Conservation (phyloP, 1,140 invertebrate genomes). For the Homarus americanus region DNA sequence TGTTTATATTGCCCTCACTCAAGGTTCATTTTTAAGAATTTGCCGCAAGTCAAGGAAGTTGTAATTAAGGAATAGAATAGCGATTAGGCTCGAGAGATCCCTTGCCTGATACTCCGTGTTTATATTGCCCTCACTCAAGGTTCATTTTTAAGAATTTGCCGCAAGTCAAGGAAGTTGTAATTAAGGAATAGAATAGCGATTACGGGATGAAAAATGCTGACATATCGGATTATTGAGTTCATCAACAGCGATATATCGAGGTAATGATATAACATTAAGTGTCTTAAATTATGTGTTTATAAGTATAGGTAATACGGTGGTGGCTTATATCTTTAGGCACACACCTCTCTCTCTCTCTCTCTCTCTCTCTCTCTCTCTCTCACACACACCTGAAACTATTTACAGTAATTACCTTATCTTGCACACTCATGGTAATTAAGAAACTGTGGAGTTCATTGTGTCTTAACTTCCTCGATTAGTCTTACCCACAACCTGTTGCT, state of each 20-base stretch:
- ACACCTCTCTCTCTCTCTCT: not conserved
- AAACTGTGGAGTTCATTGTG: too few species aligned
- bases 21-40: constrained; percentile 15
- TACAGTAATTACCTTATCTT: too few species aligned
- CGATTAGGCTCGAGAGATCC: constrained; percentile 15
- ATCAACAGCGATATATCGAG: constrained; percentile 32
- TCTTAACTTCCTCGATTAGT: too few species aligned
- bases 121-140: not conserved
- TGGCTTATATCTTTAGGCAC: constrained; percentile 45
- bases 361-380: not conserved
- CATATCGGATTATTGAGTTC: constrained; percentile 58
- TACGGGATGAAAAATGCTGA: constrained; percentile 59
- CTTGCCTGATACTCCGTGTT: not conserved
- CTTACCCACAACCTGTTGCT: too few species aligned
- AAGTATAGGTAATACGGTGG: constrained; percentile 44
- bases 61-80: constrained; percentile 46
- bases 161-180: constrained; percentile 53
- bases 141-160: constrained; percentile 27
- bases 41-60: constrained; percentile 54
- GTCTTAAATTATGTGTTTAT: constrained; percentile 56
- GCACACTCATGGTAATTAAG: too few species aligned
- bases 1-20: not conserved
- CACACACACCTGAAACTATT: not conserved
- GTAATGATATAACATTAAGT: constrained; percentile 55
- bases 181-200: constrained; percentile 44